These are phyloP conservation scores for Nyctereutes procyonoides DNA, from an alignment of 2,113 vertebrate species.

Conservation along the genomic window DNA sequence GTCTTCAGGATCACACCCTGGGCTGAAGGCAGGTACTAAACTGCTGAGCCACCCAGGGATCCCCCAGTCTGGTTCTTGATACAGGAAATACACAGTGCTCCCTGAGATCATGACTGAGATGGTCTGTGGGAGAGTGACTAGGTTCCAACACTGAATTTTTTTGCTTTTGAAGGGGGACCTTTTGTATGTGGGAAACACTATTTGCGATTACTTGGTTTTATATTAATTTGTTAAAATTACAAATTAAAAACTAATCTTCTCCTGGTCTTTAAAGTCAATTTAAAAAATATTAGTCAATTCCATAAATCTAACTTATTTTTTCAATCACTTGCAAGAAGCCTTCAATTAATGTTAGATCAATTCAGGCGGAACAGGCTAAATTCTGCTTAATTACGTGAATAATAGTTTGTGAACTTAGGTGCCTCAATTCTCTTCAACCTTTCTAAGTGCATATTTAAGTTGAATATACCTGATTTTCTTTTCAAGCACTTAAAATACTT, in stretches of 20 bases:
- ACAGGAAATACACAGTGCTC: neutral
- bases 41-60: too few relatives aligned
- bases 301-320: conserved; percentile 31
- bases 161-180: neutral
- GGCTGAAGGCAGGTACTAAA: too few relatives aligned
- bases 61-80: neutral
- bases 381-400: conserved; percentile 51
- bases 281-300: conserved; percentile 11
- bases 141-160: neutral
- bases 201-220: conserved; percentile 7
- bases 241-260: conserved; percentile 47
- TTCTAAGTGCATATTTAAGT: conserved; percentile 49
- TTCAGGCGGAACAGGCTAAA: conserved; percentile 7
- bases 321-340: neutral
- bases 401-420: conserved; percentile 39
- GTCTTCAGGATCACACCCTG: too few relatives aligned
- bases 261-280: conserved; percentile 21
- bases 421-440: conserved; percentile 22
- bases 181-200: neutral
- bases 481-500: conserved; percentile 30
- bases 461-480: conserved; percentile 29
- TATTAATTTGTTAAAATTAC: conserved; percentile 14
- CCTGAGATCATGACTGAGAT: neutral
- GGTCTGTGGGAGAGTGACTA: neutral
- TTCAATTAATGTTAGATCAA: conserved; percentile 53